These are phyloP conservation scores for Sternarchorhynchus goeldii DNA, from an alignment of 2,797 vertebrate species.

Conservation along the genomic window DNA sequence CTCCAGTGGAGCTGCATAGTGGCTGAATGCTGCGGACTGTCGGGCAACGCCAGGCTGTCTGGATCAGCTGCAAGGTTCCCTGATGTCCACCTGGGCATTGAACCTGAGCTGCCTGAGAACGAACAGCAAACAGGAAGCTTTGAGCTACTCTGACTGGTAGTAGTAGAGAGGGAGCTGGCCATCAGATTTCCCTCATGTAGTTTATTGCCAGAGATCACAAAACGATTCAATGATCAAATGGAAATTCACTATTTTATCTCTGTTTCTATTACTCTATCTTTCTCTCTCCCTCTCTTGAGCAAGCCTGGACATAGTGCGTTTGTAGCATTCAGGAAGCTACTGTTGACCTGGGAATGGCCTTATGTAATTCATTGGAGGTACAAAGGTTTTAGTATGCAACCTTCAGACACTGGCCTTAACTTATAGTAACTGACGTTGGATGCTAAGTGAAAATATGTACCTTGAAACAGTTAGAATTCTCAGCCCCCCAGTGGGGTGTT, in stretches of 20 bases:
- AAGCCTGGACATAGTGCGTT: constrained; percentile 73
- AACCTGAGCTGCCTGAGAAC: constrained; percentile 71
- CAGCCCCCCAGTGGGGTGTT: neutral
- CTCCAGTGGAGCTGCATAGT: constrained; percentile 75
- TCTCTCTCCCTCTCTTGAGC: constrained; percentile 57
- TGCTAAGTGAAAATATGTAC: neutral
- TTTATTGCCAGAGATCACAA: neutral
- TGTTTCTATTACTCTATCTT: neutral
- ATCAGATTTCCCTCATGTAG: too few species aligned
- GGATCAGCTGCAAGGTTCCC: constrained; percentile 71
- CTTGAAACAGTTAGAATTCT: neutral
- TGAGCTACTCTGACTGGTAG: constrained; percentile 78
- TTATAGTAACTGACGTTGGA: neutral
- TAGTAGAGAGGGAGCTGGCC: neutral
- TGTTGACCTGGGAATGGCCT: constrained; percentile 77
- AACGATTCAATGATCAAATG: neutral
- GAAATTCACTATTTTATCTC: neutral
- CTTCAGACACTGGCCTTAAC: neutral
- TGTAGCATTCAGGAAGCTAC: constrained; percentile 74
- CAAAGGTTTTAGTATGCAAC: neutral
- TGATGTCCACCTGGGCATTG: constrained; percentile 75
- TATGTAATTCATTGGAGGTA: neutral
- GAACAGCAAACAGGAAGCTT: constrained; percentile 64
- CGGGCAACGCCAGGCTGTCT: constrained; percentile 72
- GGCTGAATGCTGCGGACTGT: constrained; percentile 77